These are phyloP conservation scores for Equus quagga DNA, from an alignment of 2,113 vertebrate species.

Conservation along the genomic window DNA sequence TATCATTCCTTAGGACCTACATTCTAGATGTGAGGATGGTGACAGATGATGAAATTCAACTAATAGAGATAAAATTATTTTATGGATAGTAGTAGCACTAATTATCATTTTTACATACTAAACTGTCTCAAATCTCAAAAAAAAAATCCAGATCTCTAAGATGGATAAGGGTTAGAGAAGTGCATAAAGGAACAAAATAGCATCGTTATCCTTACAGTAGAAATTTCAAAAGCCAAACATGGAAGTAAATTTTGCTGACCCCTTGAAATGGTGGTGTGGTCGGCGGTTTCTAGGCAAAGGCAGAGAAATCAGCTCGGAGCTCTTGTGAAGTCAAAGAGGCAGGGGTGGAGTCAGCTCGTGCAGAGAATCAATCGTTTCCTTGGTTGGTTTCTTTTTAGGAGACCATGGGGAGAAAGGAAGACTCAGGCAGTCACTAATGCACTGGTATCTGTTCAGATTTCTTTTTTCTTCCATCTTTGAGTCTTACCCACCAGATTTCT, in stretches of 20 bases:
- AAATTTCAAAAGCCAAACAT: neutral
- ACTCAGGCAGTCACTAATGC: constrained; percentile 49
- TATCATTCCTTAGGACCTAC: neutral
- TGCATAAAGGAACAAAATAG: neutral
- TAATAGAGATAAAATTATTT: constrained; percentile 7
- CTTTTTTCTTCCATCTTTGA: constrained; percentile 70
- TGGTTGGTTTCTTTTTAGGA: neutral
- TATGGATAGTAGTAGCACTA: neutral
- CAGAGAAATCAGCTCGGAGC: constrained; percentile 13
- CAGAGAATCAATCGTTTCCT: constrained; percentile 58
- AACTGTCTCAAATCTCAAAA: neutral
- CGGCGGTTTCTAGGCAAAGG: constrained; percentile 1
- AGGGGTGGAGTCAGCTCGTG: neutral
- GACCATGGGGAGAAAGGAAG: constrained; percentile 28
- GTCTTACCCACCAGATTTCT: constrained; percentile 74
- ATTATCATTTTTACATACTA: neutral
- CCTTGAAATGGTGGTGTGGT: neutral
- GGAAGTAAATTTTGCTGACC: neutral
- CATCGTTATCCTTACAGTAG: neutral
- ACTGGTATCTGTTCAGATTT: constrained; percentile 60
- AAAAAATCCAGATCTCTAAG: neutral
- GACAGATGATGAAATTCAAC: neutral
- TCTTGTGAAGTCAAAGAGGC: constrained; percentile 13
- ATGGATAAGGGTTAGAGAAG: neutral
- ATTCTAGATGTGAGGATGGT: neutral